Evolutionary conservation across 2,888 invertebrate species (phyloP), one percentile per base, ranked within the genome.

Genomic region (Calameuta pallipes): DNA sequence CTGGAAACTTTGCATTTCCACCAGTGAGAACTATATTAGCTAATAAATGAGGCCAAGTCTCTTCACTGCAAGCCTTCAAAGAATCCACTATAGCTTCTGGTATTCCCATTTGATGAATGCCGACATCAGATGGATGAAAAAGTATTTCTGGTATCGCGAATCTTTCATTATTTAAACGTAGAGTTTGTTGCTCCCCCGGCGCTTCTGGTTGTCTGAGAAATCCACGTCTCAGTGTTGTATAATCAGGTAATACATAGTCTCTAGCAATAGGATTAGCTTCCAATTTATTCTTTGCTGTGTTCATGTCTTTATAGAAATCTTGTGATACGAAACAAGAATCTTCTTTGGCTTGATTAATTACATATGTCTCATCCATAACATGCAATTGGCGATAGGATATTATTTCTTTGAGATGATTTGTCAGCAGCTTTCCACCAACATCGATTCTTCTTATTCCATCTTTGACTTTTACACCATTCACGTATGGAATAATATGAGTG

Each of bases 281-380:
- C 31, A 93, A 93, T 90, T 93, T 93, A 78, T 91, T 92, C 81
- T 93, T 93, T 31, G 96, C 95, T 74, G 94, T 94, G 79, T 94
- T 93, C 95, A 98, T 95, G 85, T 98, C 98, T 33, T 92, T 92
- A 86, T 94, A 94, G 87, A 98, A 98, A 89, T 99, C 93, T 83
- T 94, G 93, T 0, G 98, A 96, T 0, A 99, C 98, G 92, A 95
- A 99, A 90, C 99, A 99, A 0, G 97, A 95, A 90, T 99, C 99
- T 92, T 99, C 99, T 91, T 99, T 99, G 0, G 96, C 97, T 92
- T 99, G 99, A 92, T 99, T 99, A 74, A 99, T 98, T 0, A 99
- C 98, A 92, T 97, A 98, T 0, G 98, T 98, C 92, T 99, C 99
- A 90, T 99, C 99, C 98, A 99, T 98, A 0, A 99, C 98, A 93